A percentile compares a stretch with the other conserved stretches of the same genome.
These are phyloP conservation scores for Tinea semifulvella DNA, from an alignment of 2,888 invertebrate species.

Conservation along the genomic window DNA sequence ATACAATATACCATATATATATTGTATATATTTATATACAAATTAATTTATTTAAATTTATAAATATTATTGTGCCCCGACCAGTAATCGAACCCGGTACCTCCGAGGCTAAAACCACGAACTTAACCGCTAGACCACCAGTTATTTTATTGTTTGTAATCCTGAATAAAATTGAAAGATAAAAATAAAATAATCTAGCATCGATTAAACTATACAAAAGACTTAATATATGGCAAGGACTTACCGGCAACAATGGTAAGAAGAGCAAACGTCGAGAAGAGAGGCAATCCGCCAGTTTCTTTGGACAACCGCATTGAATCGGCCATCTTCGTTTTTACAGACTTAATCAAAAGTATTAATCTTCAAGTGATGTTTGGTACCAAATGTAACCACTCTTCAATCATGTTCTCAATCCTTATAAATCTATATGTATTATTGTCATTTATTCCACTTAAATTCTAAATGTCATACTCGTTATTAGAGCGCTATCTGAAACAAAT, in stretches of 20 bases:
- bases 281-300: slow-evolving; percentile 50
- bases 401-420: slow-evolving; percentile 14
- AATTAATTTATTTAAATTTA: too few relatives aligned
- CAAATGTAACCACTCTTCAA: slow-evolving; percentile 1
- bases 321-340: slow-evolving; percentile 34
- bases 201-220: neutral
- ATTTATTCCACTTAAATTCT: neutral
- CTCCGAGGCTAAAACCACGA: too few relatives aligned
- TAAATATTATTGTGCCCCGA: too few relatives aligned
- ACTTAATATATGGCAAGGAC: slow-evolving; percentile 16
- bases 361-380: slow-evolving; percentile 4
- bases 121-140: too few relatives aligned
- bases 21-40: too few relatives aligned
- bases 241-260: slow-evolving; percentile 59
- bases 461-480: too few relatives aligned
- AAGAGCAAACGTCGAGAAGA: slow-evolving; percentile 56
- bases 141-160: too few relatives aligned
- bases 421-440: slow-evolving; percentile 23
- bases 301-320: slow-evolving; percentile 41
- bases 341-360: slow-evolving; percentile 2
- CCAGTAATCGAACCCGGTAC: too few relatives aligned
- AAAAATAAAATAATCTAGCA: too few relatives aligned
- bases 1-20: too few relatives aligned
- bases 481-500: slow-evolving; percentile 9
- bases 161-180: neutral